Percentiles rank a stretch among this genome's conserved stretches.
phyloP scores from a whole-genome alignment of 2,113 vertebrate species.

The Calypte anna region DNA sequence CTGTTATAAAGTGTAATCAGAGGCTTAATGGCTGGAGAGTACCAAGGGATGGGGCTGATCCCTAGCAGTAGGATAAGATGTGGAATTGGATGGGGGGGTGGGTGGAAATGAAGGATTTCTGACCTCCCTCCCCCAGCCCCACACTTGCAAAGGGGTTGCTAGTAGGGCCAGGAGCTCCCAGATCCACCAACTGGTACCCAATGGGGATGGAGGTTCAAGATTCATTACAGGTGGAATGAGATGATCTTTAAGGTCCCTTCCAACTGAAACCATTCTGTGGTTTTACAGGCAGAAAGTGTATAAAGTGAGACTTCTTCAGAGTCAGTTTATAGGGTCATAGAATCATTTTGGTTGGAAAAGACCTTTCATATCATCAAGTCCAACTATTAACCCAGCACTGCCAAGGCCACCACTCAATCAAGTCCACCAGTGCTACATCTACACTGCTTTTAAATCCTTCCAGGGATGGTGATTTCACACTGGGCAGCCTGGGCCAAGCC shows the following conservation, averaged over 20 bases:
- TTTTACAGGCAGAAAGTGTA: neutral
- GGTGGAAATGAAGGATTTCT: neutral
- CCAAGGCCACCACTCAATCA: neutral
- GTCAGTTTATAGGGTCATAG: neutral
- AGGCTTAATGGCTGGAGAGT: neutral
- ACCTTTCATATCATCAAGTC: neutral
- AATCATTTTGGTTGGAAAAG: neutral
- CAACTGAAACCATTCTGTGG: no score
- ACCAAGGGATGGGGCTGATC: neutral
- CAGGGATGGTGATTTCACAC: neutral
- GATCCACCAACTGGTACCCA: neutral
- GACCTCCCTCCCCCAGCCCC: fast-evolving
- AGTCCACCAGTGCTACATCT: fast-evolving
- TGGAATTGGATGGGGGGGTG: neutral
- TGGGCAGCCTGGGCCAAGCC: neutral
- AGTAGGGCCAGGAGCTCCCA: neutral
- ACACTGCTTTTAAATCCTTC: fast-evolving
- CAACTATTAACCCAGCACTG: fast-evolving
- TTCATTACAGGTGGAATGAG: neutral
- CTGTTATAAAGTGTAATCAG: fast-evolving
- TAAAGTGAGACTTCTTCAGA: neutral
- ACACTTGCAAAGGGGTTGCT: neutral
- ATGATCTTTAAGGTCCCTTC: no score
- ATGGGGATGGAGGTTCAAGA: neutral
- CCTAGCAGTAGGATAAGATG: neutral